Evolutionary conservation across 2,113 vertebrate genomes (phyloP), one percentile per base, ranked within the genome.

Genomic region (Corythoichthys intestinalis): DNA sequence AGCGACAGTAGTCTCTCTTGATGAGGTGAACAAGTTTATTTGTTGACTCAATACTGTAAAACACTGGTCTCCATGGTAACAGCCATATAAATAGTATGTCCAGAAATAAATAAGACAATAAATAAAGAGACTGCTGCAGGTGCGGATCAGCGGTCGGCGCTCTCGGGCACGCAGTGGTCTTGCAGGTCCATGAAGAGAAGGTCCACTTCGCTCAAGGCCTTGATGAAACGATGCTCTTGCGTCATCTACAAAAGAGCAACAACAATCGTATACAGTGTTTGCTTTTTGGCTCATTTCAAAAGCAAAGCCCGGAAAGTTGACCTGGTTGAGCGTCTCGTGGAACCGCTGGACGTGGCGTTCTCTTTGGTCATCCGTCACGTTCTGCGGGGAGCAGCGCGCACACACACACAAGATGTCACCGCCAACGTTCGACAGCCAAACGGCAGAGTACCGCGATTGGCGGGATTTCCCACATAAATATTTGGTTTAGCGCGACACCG

Each of bases 181-280:
- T 83, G 72, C 70, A 90, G 79, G 67, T 80, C 83, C 0, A 70
- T 72, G 72, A 80, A 90, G 3, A 90, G 75, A 72, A 90, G 89
- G 73, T 87, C 76, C 52, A 86, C 71, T 66, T 90, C 88, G 17
- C 87, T 76, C 13, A 89, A 7, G 0, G 88, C 88, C 46, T 90
- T 90, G 75, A 38, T 82, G 0, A 87, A 50, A 0, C 83, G 83
- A 0, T 1, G 65, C 6, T 72, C 38, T 0, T 15, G 44, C 0
- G 47, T 79, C 78, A 86, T 80, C 88, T 90, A 80, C 6, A 68
- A 69, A 6, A n/a, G 4, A 71, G 0, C n/a, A 20, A 67, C 7
- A 71, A 20, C 52, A 48, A 38, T 41, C 39, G 6, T 6, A 41
- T 6, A 41, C 39, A 6, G 39, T 3, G 1, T 6, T 41, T 41